Conservation (phyloP, 2,888 invertebrate genomes). For the Odontothrips loti region DNA sequence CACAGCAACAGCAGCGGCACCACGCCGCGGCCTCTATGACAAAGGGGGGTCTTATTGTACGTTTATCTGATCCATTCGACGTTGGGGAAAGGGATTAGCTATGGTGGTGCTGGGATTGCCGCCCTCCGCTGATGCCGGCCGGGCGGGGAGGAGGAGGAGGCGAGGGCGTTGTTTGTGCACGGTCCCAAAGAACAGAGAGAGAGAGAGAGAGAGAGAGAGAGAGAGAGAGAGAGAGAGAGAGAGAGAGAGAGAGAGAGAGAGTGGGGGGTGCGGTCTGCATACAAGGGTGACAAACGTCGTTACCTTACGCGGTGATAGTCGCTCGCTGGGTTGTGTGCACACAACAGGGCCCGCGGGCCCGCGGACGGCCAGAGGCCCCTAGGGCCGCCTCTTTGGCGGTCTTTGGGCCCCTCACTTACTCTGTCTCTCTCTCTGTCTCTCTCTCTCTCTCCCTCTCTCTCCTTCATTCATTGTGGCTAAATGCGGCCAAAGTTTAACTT, state of each 20-base stretch:
- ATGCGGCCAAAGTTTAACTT: too few relatives aligned
- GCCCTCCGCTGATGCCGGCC: background rate
- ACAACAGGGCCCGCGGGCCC: background rate
- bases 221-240: too few relatives aligned
- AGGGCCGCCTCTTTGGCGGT: too few relatives aligned
- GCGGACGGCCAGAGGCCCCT: too few relatives aligned
- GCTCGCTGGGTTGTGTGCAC: background rate
- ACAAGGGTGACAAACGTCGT: constrained; percentile 24
- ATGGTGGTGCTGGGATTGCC: constrained; percentile 21
- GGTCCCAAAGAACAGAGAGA: too few relatives aligned
- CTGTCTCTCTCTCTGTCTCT: too few relatives aligned
- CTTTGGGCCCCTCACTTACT: too few relatives aligned
- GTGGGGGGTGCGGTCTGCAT: background rate
- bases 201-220: too few relatives aligned
- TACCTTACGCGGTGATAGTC: background rate
- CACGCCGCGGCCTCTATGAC: background rate
- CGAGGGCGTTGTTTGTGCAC: background rate
- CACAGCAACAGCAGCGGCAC: background rate
- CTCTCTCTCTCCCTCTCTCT: too few relatives aligned
- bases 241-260: too few relatives aligned
- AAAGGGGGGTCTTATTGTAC: constrained; percentile 24
- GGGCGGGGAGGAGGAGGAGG: background rate
- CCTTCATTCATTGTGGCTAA: too few relatives aligned
- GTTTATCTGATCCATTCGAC: constrained; percentile 24
- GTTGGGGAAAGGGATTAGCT: constrained; percentile 22